These are phyloP conservation scores for Sebastolobus alascanus DNA, from an alignment of 2,797 vertebrate species.

Conservation along the genomic window DNA sequence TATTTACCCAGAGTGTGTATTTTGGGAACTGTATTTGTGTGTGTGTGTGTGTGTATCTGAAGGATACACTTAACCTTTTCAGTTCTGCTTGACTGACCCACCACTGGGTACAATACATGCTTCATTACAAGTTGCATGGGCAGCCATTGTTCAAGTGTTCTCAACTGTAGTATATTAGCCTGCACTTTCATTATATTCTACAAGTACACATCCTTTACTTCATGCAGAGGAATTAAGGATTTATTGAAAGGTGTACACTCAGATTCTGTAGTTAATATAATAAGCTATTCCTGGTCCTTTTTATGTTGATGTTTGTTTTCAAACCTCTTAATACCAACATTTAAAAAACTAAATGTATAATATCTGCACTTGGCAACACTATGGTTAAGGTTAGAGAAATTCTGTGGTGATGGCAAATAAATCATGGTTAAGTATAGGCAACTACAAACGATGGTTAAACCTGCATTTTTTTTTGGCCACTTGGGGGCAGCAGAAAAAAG, in stretches of 20 bases:
- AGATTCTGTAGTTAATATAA: not conserved
- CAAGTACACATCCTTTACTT: not conserved
- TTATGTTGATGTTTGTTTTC: not conserved
- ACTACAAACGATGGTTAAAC: not conserved
- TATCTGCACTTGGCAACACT: too few relatives aligned
- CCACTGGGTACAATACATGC: not conserved
- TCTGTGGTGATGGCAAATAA: not conserved
- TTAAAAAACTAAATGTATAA: not conserved
- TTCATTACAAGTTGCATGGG: not conserved
- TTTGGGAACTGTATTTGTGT: not conserved
- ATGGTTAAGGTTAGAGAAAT: not conserved
- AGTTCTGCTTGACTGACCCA: not conserved
- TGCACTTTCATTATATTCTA: not conserved
- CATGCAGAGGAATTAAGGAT: not conserved
- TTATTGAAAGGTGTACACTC: not conserved
- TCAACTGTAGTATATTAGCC: not conserved
- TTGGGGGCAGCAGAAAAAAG: not conserved
- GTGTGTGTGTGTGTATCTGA: slow-evolving; percentile 15
- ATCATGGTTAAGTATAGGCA: not conserved
- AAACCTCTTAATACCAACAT: not conserved
- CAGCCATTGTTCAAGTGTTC: not conserved
- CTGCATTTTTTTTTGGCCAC: not conserved
- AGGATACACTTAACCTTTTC: slow-evolving; percentile 1
- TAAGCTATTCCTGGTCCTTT: not conserved
- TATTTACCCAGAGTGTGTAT: slow-evolving; percentile 26